phyloP scores from a whole-genome alignment of 2,113 vertebrate species.

The Syrmaticus mikado region DNA sequence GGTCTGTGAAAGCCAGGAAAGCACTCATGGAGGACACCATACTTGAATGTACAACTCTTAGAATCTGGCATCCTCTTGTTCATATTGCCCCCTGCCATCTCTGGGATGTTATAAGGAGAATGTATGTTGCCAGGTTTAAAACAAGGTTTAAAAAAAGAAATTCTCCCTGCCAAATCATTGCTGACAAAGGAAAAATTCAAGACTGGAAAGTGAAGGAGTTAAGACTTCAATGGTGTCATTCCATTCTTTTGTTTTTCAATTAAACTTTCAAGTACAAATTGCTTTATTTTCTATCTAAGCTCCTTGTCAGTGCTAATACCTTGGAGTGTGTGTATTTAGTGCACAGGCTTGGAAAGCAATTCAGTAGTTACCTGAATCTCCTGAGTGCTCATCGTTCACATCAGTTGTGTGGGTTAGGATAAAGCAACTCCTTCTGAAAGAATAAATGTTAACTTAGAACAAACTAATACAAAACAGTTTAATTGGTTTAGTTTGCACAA shows the following conservation, averaged over 20 bases:
- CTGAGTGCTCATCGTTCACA: background rate
- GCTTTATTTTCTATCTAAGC: background rate
- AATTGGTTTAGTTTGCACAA: conserved; percentile 18
- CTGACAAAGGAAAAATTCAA: background rate
- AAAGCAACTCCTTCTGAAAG: background rate
- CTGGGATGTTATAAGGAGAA: background rate
- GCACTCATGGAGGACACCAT: background rate
- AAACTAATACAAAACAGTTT: background rate
- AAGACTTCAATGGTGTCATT: background rate
- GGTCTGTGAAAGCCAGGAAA: background rate
- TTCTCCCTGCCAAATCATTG: background rate
- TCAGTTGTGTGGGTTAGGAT: background rate
- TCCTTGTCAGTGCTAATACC: background rate
- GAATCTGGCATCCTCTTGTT: conserved; percentile 26
- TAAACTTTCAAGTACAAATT: background rate
- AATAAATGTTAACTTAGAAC: background rate
- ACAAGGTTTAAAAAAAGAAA: background rate
- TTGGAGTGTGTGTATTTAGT: background rate
- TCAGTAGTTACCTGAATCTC: background rate
- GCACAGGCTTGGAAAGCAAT: background rate
- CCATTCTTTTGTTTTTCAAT: background rate
- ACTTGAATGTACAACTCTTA: background rate
- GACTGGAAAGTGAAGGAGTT: background rate
- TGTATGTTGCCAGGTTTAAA: background rate
- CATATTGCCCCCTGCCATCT: background rate